Conservation (phyloP, 2,113 vertebrate genomes). For the Oncorhynchus mykiss region DNA sequence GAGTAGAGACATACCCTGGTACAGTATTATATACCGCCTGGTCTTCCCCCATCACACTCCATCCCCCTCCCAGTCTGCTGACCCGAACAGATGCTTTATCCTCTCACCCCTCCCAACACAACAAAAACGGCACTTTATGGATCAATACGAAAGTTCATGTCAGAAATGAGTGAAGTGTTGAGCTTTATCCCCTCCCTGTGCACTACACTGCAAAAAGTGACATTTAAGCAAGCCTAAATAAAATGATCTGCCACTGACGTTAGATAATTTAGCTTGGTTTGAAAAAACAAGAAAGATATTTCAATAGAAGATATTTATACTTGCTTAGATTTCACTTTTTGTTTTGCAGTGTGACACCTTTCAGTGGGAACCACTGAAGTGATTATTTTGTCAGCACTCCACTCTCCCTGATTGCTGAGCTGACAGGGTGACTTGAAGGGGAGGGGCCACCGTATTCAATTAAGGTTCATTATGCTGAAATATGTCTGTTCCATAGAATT, state of each 20-base stretch:
- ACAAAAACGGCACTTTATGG: constrained; percentile 2
- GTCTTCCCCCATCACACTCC: not conserved
- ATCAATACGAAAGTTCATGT: constrained; percentile 6
- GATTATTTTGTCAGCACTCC: constrained; percentile 4
- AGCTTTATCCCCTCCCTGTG: not conserved
- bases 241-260: too few relatives aligned
- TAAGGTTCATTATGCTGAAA: constrained; percentile 26
- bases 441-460: constrained; percentile 7
- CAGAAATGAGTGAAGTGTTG: constrained; percentile 1
- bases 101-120: not conserved
- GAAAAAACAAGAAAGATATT: too few relatives aligned
- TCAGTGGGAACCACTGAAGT: not conserved
- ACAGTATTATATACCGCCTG: constrained; percentile 19
- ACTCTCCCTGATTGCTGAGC: constrained; percentile 1
- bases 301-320: too few relatives aligned
- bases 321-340: too few relatives aligned
- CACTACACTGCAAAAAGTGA: too few relatives aligned
- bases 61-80: constrained; percentile 7
- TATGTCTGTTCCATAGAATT: constrained; percentile 24
- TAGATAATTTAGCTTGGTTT: too few relatives aligned
- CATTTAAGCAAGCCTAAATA: too few relatives aligned
- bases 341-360: not conserved
- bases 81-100: constrained; percentile 28
- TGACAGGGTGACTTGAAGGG: constrained; percentile 3
- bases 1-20: not conserved